Base-by-base conservation (phyloP, 1,140 invertebrate species). In the Apolygus lucorum region DNA sequence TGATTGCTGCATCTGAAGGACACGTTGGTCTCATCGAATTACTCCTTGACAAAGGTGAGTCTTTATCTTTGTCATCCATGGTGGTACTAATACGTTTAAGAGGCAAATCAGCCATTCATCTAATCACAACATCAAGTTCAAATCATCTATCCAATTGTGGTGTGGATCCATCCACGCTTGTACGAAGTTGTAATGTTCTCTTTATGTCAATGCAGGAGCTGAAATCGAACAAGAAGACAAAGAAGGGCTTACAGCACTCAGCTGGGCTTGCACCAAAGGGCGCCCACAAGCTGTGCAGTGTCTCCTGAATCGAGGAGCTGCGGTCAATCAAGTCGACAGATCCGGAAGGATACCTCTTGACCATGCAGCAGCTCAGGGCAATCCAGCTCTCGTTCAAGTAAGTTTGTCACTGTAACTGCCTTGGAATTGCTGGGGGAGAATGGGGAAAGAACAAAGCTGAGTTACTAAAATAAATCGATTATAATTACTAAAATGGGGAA, bases 1-100 rank as follows among this genome's bases (percentile, higher is more conserved):
- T 96, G 83, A 80, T 96, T 13, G 95, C 95, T 1, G 91, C 95
- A 0, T 86, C 89, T 26, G 93, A 96, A 79, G 95, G 95, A 0
- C 93, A 98, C 76, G 84, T 90, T 63, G 90, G 88, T 71, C 82
- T 98, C 2, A 84, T 96, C 26, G 93, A 97, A 71, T 82, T 96
- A 72, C 83, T 98, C 8, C 80, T 97, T 2, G 87, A 89, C 73
- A 90, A 90, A 83, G 90, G 89, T 88, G 74, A n/a, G n/a, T n/a
- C n/a, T n/a, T n/a, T n/a, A 14, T 52, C n/a, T 8, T 68, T 63
- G 17, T 52, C 52, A 22, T 52, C 22, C 17, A 24, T 52, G 13
- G n/a, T n/a, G n/a, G n/a, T n/a, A n/a, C n/a, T n/a, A n/a, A n/a
- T 63, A 68, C 34, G 8, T 49, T 14, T 27, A 42, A 52, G 21